Percentiles rank a stretch among this genome's conserved stretches.
Conservation (phyloP, 2,888 invertebrate species). For the Pterobdella sp. region DNA sequence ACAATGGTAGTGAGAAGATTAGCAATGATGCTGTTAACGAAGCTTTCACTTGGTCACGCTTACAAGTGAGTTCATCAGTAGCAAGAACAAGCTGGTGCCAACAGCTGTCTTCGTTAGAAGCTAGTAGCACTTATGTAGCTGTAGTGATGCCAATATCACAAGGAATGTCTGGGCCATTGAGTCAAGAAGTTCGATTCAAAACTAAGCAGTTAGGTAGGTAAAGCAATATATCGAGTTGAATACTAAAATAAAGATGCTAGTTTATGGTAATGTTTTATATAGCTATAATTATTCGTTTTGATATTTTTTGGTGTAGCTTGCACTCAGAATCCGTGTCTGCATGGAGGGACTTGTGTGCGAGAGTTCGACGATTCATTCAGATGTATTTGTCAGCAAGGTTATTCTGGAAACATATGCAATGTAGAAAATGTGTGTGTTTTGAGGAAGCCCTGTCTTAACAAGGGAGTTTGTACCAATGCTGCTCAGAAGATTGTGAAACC, state of each 20-base stretch:
- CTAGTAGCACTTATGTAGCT: neutral
- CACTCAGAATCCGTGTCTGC: slow-evolving; percentile 8
- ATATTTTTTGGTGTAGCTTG: slow-evolving; percentile 14
- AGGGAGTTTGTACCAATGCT: neutral
- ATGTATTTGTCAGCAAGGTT: neutral
- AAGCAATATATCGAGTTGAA: too few relatives aligned
- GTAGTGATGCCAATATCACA: neutral
- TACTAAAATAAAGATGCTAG: too few relatives aligned
- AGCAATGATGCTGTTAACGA: neutral
- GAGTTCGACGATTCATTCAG: neutral
- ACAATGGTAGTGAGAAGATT: neutral
- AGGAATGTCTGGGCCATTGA: neutral
- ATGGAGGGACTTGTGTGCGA: slow-evolving; percentile 12
- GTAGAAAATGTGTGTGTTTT: neutral
- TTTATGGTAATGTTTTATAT: neutral
- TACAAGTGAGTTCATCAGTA: neutral
- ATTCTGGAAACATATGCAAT: neutral
- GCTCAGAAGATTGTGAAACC: neutral
- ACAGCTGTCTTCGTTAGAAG: neutral
- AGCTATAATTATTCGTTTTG: too few relatives aligned
- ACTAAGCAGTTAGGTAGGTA: neutral
- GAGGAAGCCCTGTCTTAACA: neutral
- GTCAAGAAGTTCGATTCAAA: neutral
- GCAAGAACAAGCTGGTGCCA: neutral
- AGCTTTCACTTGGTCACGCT: neutral